Conservation (phyloP, 2,113 vertebrate species). For the Fregata magnificens region DNA sequence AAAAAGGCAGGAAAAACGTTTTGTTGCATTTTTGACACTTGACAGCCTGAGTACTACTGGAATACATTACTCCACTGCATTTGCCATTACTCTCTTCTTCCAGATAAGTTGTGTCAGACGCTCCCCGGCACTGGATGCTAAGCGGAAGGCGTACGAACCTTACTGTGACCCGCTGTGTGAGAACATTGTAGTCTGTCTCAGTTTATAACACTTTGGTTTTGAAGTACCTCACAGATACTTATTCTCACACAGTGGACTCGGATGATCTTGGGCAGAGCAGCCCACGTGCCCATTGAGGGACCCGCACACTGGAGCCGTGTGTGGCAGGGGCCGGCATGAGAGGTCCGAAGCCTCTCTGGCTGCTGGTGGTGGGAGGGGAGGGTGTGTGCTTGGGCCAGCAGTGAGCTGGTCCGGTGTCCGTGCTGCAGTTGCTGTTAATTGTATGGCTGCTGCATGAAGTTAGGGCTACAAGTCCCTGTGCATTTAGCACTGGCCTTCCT, state of each 20-base stretch:
- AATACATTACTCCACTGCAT: neutral
- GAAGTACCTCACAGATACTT: neutral
- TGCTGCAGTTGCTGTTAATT: neutral
- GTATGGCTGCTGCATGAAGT: fast-evolving
- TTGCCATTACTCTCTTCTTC: neutral
- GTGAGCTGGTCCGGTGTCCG: fast-evolving
- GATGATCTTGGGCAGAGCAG: neutral
- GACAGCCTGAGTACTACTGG: neutral
- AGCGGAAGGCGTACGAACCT: fast-evolving
- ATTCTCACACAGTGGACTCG: neutral
- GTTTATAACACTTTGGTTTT: neutral
- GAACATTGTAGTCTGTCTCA: fast-evolving
- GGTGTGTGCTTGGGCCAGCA: fast-evolving
- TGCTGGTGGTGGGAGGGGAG: neutral
- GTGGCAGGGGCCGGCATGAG: fast-evolving
- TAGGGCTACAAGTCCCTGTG: neutral
- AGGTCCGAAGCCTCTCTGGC: neutral
- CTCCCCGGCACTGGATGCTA: neutral
- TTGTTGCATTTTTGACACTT: neutral
- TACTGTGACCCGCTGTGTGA: fast-evolving
- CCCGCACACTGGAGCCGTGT: fast-evolving
- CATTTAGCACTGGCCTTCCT: neutral
- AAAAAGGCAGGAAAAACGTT: slow-evolving; percentile 61
- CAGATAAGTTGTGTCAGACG: neutral
- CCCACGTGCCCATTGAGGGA: fast-evolving